Evolutionary conservation across 2,888 invertebrate genomes (phyloP).

Genomic region (Clusia tigrina): DNA sequence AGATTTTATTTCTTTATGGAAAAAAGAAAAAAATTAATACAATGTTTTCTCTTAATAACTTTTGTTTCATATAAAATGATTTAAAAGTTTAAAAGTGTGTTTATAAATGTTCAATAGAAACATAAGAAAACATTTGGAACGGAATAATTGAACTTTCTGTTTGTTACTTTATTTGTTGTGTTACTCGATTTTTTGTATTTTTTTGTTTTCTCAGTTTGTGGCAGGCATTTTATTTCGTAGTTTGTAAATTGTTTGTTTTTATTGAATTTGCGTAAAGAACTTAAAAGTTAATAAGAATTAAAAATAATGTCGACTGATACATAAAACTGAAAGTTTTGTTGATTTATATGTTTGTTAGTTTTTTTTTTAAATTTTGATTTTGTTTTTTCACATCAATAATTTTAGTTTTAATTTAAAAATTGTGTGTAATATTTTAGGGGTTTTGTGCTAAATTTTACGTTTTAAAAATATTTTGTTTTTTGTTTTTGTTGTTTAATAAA

Average conservation of each 20-base stretch:
- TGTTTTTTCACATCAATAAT: constrained; percentile 43
- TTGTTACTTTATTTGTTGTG: constrained; percentile 41
- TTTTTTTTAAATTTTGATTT: constrained; percentile 35
- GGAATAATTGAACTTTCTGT: constrained; percentile 47
- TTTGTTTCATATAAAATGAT: not conserved
- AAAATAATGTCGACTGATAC: constrained; percentile 18
- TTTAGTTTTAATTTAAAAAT: constrained; percentile 23
- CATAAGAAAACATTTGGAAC: constrained; percentile 36
- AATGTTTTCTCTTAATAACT: not conserved
- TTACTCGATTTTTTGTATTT: constrained; percentile 27
- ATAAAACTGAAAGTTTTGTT: constrained; percentile 28
- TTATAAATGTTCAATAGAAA: not conserved
- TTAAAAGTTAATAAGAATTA: constrained; percentile 41
- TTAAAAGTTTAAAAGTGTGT: not conserved
- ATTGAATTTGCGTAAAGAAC: constrained; percentile 11
- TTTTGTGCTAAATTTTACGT: constrained; percentile 52
- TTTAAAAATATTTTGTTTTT: constrained; percentile 49
- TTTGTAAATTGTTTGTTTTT: constrained; percentile 48
- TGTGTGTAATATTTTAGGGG: constrained; percentile 35
- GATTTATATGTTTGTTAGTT: constrained; percentile 23
- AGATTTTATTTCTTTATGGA: not conserved
- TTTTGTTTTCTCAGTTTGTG: constrained; percentile 41
- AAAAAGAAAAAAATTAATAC: not conserved
- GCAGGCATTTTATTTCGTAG: constrained; percentile 61
- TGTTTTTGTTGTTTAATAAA: constrained; percentile 55